A percentile compares a stretch with the other conserved stretches of the same genome.
These are phyloP conservation scores for Ptychadena robeensis DNA, from an alignment of 2,797 vertebrate species.

Conservation along the genomic window DNA sequence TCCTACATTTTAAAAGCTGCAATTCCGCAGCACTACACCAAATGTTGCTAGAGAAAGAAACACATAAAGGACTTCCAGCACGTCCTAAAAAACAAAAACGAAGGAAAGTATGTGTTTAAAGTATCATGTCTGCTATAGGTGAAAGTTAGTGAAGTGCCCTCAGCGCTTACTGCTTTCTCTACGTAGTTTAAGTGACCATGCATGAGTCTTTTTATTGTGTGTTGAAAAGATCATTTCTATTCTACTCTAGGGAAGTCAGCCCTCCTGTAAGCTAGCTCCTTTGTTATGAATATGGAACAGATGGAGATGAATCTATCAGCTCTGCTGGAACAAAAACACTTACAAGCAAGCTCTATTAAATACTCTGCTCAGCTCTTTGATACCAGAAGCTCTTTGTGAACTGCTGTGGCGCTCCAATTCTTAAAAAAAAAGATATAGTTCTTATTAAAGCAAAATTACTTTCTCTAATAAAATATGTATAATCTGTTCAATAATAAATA, in stretches of 20 bases:
- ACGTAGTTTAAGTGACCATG: slow-evolving; percentile 70
- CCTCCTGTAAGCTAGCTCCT: slow-evolving; percentile 76
- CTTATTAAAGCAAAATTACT: slow-evolving; percentile 79
- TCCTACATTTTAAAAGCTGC: slow-evolving; percentile 48
- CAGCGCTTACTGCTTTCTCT: slow-evolving; percentile 67
- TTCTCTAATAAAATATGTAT: slow-evolving; percentile 73
- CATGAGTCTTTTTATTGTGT: slow-evolving; percentile 74
- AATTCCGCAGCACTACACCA: slow-evolving; percentile 21
- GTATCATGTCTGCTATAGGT: slow-evolving; percentile 53
- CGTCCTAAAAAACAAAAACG: slow-evolving; percentile 5
- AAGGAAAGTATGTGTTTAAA: slow-evolving; percentile 63
- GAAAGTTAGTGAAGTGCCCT: slow-evolving; percentile 66
- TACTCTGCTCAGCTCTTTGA: slow-evolving; percentile 80
- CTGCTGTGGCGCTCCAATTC: slow-evolving; percentile 80
- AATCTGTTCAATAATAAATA: slow-evolving; percentile 5
- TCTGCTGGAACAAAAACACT: slow-evolving; percentile 82
- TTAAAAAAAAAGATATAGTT: slow-evolving; percentile 72
- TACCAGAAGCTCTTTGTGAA: slow-evolving; percentile 77
- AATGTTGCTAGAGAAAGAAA: not conserved
- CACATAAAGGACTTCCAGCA: slow-evolving; percentile 50
- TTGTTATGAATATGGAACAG: slow-evolving; percentile 87
- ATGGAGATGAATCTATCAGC: slow-evolving; percentile 81
- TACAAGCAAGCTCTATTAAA: slow-evolving; percentile 80
- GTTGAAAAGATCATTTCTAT: slow-evolving; percentile 79
- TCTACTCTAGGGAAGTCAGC: slow-evolving; percentile 74